A percentile compares a stretch with the other conserved stretches of the same genome.
phyloP scores from a whole-genome alignment of 2,888 invertebrate species.

The Synanthedon myopaeformis region DNA sequence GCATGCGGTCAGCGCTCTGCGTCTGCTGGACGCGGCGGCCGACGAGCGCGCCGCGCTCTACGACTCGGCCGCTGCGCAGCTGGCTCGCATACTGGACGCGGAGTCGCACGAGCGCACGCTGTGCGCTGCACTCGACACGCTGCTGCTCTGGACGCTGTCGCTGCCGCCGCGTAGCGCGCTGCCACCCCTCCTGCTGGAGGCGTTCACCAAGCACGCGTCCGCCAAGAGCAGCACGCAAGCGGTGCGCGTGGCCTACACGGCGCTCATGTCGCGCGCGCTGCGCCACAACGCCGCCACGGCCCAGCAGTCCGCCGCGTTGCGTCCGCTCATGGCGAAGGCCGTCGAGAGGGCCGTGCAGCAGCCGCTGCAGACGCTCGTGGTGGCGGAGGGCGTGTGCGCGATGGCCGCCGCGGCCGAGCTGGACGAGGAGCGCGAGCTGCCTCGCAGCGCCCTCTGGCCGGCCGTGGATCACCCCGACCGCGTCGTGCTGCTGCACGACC shows the following conservation, averaged over 20 bases:
- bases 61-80: constrained; percentile 71
- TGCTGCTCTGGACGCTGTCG: constrained; percentile 78
- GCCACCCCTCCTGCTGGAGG: constrained; percentile 76
- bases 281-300: constrained; percentile 36
- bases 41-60: constrained; percentile 71
- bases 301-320: constrained; percentile 55
- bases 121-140: constrained; percentile 82
- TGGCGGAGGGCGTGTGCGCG: constrained; percentile 49
- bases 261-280: constrained; percentile 77
- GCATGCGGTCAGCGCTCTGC: constrained; percentile 38
- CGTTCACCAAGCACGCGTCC: constrained; percentile 78
- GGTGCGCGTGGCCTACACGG: constrained; percentile 83
- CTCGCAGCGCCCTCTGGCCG: constrained; percentile 71
- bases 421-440: constrained; percentile 26
- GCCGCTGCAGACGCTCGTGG: constrained; percentile 63
- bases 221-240: constrained; percentile 82
- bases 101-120: constrained; percentile 95
- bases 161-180: background rate
- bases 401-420: constrained; percentile 36
- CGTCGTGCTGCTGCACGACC: constrained; percentile 85
- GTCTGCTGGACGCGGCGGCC: constrained; percentile 73
- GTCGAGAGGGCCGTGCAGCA: constrained; percentile 83
- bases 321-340: constrained; percentile 75
- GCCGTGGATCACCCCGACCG: constrained; percentile 80
- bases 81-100: constrained; percentile 82